Percentiles rank a stretch among this genome's conserved stretches.
Evolutionary conservation across 2,888 invertebrate species (phyloP).

Genomic region (Arge pagana): DNA sequence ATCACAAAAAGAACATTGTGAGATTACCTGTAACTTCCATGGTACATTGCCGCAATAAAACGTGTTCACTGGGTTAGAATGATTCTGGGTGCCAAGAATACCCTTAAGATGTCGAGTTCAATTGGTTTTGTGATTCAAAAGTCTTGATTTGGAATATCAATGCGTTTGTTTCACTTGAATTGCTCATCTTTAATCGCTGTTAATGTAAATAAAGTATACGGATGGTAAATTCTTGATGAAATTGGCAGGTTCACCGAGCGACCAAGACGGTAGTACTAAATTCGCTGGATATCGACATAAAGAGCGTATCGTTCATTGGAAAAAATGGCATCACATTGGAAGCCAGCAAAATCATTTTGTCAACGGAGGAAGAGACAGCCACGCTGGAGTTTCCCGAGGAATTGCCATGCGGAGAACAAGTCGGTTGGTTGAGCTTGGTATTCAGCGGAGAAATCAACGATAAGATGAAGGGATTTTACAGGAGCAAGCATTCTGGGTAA

Average conservation of each 20-base stretch:
- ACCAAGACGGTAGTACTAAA: constrained; percentile 77
- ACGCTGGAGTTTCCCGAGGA: constrained; percentile 68
- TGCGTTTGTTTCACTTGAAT: constrained; percentile 11
- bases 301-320: constrained; percentile 63
- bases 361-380: constrained; percentile 70
- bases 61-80: no score
- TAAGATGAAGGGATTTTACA: constrained; percentile 94
- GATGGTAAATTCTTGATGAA: constrained; percentile 52
- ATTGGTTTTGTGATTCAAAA: not conserved
- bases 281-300: constrained; percentile 75
- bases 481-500: constrained; percentile 77
- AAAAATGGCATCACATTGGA: constrained; percentile 57
- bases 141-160: constrained; percentile 4
- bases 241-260: constrained; percentile 69
- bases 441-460: constrained; percentile 90
- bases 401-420: constrained; percentile 64
- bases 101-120: no score
- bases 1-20: no score
- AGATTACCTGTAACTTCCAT: no score
- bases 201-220: constrained; percentile 30
- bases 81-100: no score
- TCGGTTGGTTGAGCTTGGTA: constrained; percentile 64
- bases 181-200: constrained; percentile 20
- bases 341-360: constrained; percentile 53
- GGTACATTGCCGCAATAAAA: no score